phyloP scores from a whole-genome alignment of 2,888 invertebrate species.

The Sceliomorpha sp. region DNA sequence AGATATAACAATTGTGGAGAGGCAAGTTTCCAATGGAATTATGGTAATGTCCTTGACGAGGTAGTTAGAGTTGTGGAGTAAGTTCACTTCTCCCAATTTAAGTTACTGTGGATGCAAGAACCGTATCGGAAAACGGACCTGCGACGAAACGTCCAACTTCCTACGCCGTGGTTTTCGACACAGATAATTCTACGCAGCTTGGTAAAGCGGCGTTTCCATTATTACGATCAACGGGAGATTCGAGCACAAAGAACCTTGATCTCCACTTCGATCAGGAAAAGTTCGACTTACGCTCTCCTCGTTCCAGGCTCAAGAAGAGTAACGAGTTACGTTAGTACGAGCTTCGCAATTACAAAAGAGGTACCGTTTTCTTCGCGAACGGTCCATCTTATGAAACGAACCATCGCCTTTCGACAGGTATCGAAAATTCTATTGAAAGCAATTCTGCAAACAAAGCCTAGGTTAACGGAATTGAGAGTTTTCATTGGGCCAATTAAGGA shows the following conservation, averaged over 20 bases:
- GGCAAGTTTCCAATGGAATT: constrained; percentile 33
- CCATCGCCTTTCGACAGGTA: no score
- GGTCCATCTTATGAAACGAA: no score
- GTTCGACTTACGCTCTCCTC: background rate
- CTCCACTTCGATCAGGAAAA: background rate
- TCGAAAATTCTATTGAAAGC: no score
- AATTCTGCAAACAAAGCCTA: no score
- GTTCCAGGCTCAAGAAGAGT: no score
- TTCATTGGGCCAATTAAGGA: no score
- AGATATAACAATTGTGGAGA: constrained; percentile 27
- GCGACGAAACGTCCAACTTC: background rate
- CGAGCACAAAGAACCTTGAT: constrained; percentile 1
- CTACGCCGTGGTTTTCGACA: constrained; percentile 3
- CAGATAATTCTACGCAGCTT: constrained; percentile 10
- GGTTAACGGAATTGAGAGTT: no score
- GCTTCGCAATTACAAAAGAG: no score
- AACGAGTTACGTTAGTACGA: no score
- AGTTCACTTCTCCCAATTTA: constrained; percentile 32
- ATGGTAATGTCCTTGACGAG: constrained; percentile 38
- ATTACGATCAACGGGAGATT: constrained; percentile 5
- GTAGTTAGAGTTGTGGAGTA: constrained; percentile 29
- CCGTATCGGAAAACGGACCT: constrained; percentile 32
- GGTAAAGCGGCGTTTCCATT: constrained; percentile 24
- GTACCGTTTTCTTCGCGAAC: no score
- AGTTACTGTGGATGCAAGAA: constrained; percentile 34